phyloP scores from a whole-genome alignment of 64 coral and sea anemone species.

The Montipora efflorescens region DNA sequence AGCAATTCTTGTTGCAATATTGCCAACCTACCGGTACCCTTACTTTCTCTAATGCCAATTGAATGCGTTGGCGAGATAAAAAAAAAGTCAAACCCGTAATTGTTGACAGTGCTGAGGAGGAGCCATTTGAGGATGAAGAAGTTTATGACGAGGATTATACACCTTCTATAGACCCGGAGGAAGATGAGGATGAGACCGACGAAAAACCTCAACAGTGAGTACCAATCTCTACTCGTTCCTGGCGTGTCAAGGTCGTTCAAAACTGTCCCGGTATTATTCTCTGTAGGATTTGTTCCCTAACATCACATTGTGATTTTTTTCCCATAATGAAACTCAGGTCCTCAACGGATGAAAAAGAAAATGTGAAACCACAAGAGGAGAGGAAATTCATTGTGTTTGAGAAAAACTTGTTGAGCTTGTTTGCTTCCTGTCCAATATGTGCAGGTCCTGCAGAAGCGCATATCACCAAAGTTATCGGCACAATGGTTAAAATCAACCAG shows the following conservation, averaged over 20 bases:
- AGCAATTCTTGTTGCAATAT: neutral
- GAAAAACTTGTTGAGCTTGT: neutral
- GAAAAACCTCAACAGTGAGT: neutral
- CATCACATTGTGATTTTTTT: neutral
- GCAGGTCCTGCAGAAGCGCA: neutral
- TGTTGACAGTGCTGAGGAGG: neutral
- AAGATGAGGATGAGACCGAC: neutral
- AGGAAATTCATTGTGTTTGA: neutral
- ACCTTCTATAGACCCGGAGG: neutral
- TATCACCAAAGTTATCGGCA: neutral
- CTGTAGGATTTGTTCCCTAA: neutral
- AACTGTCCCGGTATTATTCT: no score
- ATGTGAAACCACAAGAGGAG: neutral
- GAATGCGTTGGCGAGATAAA: neutral
- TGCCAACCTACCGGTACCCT: neutral
- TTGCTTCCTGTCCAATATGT: neutral
- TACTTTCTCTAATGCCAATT: neutral
- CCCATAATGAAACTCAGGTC: neutral
- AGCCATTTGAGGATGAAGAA: neutral
- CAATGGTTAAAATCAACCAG: neutral
- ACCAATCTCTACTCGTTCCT: no score
- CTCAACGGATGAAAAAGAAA: neutral
- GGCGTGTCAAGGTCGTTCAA: no score
- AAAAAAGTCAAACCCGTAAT: neutral
- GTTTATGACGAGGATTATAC: neutral